Conservation (phyloP, 2,888 invertebrate genomes). For the Apeira syringaria region DNA sequence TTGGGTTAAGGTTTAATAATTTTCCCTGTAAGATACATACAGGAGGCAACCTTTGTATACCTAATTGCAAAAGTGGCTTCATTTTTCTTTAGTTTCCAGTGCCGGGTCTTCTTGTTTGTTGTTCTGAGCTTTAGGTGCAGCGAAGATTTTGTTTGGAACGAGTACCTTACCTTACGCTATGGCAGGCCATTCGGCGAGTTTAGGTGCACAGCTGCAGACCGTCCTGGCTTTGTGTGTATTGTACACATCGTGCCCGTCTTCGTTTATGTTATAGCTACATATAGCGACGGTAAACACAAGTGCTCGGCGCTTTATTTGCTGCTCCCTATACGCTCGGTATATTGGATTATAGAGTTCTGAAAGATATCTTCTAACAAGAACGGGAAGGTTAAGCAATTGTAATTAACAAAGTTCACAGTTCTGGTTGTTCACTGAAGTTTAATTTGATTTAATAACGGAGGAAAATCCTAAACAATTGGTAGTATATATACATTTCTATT, state of each 20-base stretch:
- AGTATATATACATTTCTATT: no score
- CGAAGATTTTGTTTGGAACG: slow-evolving; percentile 14
- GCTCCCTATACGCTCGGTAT: slow-evolving; percentile 4
- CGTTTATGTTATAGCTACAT: slow-evolving; percentile 18
- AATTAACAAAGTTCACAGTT: slow-evolving; percentile 10
- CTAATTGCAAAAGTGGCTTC: no score
- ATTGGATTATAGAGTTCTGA: slow-evolving; percentile 4
- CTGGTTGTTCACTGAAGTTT: not conserved
- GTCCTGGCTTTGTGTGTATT: slow-evolving; percentile 52
- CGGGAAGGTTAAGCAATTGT: slow-evolving; percentile 6
- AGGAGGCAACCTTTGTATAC: no score
- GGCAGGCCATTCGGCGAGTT: slow-evolving; percentile 31
- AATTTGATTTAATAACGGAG: slow-evolving; percentile 5
- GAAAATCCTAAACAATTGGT: no score
- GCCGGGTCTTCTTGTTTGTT: no score
- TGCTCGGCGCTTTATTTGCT: slow-evolving; percentile 28
- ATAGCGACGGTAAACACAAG: slow-evolving; percentile 28
- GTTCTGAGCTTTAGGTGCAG: slow-evolving; percentile 6
- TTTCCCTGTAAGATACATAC: no score
- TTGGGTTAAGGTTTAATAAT: no score
- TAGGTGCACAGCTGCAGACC: slow-evolving; percentile 65
- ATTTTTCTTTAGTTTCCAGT: no score
- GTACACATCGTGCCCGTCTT: slow-evolving; percentile 17
- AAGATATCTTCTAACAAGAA: slow-evolving; percentile 9
- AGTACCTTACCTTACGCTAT: slow-evolving; percentile 1